Evolutionary conservation across 1,140 invertebrate species (phyloP).

Genomic region (Myzus persicae): DNA sequence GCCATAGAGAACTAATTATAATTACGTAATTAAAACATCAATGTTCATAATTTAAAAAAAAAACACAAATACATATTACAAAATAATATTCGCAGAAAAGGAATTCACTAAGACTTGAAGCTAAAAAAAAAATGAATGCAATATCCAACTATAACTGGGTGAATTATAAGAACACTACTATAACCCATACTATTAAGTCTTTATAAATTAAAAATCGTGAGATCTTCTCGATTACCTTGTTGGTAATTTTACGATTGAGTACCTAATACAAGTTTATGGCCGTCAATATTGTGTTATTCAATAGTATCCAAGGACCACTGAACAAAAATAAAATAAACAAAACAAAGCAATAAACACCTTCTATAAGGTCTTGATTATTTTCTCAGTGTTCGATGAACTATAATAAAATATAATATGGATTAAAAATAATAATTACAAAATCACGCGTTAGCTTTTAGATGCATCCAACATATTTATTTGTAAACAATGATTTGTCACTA

Average conservation of each 20-base stretch:
- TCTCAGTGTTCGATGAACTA: not conserved
- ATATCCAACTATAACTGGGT: no score
- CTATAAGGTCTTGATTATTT: conserved; percentile 1
- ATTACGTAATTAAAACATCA: no score
- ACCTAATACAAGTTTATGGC: not conserved
- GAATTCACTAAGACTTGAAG: no score
- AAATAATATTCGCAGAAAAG: no score
- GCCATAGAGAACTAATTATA: no score
- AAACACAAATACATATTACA: no score
- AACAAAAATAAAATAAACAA: not conserved
- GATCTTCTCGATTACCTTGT: not conserved
- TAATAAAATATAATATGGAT: not conserved
- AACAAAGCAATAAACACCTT: not conserved
- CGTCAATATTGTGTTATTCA: not conserved
- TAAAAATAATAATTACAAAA: not conserved
- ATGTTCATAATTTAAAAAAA: no score
- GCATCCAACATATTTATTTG: not conserved
- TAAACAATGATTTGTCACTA: not conserved
- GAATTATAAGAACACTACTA: no score
- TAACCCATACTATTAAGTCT: not conserved
- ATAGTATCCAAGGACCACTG: not conserved
- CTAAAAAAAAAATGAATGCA: no score
- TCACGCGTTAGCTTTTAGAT: not conserved
- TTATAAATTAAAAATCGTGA: not conserved
- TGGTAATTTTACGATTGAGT: not conserved